These are phyloP conservation scores for Parascotia fuliginaria DNA, from an alignment of 2,888 invertebrate species.

Conservation along the genomic window DNA sequence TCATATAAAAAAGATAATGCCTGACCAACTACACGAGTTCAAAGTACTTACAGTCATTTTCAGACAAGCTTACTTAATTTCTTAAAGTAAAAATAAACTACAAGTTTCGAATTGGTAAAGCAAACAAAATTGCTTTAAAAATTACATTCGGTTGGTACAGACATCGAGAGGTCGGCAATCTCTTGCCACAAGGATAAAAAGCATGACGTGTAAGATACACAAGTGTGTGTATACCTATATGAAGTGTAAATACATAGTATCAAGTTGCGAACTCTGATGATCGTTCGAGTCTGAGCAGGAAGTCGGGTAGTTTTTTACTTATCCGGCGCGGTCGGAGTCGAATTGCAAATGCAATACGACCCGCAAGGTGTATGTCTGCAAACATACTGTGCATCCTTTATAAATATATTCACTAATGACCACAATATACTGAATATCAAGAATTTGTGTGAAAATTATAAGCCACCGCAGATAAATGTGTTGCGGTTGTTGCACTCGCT, in stretches of 20 bases:
- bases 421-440: neutral
- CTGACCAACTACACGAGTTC: neutral
- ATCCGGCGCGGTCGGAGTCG: slow-evolving; percentile 37
- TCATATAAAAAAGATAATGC: neutral
- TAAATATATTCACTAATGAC: neutral
- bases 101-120: slow-evolving; percentile 5
- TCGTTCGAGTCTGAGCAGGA: slow-evolving; percentile 50
- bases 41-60: neutral
- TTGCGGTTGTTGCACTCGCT: neutral
- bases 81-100: slow-evolving; percentile 2
- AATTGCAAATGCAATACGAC: slow-evolving; percentile 30
- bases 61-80: neutral
- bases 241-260: slow-evolving; percentile 36
- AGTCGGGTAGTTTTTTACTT: slow-evolving; percentile 51
- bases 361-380: slow-evolving; percentile 25
- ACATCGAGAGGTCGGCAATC: slow-evolving; percentile 17
- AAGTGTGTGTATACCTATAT: slow-evolving; percentile 2
- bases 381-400: neutral
- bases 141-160: slow-evolving; percentile 11
- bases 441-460: neutral
- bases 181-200: slow-evolving; percentile 23
- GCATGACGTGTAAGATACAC: slow-evolving; percentile 9
- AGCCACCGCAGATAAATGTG: neutral
- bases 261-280: slow-evolving; percentile 50
- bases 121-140: slow-evolving; percentile 8